Evolutionary conservation across 2,888 invertebrate genomes (phyloP).

Genomic region (Napeogenes sylphis): DNA sequence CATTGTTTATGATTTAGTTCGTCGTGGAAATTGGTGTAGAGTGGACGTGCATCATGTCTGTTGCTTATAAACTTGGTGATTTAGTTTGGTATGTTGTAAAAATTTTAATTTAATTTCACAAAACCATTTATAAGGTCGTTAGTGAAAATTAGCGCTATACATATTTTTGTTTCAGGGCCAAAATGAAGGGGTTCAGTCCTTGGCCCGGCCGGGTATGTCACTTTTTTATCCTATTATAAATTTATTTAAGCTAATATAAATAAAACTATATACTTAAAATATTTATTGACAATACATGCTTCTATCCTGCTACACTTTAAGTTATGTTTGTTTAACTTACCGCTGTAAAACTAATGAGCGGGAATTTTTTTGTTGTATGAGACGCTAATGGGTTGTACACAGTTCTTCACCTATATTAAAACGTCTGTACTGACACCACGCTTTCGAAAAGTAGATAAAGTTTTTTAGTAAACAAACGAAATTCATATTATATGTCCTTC

Average conservation of each 20-base stretch:
- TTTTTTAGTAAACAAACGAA: conserved; percentile 21
- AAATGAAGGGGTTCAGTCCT: conserved; percentile 97
- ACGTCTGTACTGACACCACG: not conserved
- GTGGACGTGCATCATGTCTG: conserved; percentile 60
- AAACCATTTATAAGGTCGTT: conserved; percentile 29
- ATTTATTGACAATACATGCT: conserved; percentile 2
- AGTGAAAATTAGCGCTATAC: conserved; percentile 8
- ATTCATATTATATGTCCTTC: conserved; percentile 12
- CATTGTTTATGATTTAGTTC: conserved; percentile 59
- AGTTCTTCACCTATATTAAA: conserved; percentile 14
- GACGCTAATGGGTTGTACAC: conserved; percentile 17
- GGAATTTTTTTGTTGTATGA: conserved; percentile 21
- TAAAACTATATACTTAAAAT: conserved; percentile 4
- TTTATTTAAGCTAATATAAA: conserved; percentile 20
- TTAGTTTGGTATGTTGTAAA: conserved; percentile 71
- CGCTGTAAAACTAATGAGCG: conserved; percentile 21
- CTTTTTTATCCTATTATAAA: conserved; percentile 43
- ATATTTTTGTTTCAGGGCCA: conserved; percentile 86
- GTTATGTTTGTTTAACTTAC: conserved; percentile 8
- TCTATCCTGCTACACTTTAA: not conserved
- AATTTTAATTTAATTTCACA: conserved; percentile 30
- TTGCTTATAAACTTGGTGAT: conserved; percentile 74
- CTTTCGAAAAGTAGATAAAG: conserved; percentile 9
- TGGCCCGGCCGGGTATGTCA: conserved; percentile 98
- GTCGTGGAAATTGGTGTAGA: conserved; percentile 57